phyloP scores from a whole-genome alignment of 2,113 vertebrate genomes.

The Macrotis lagotis region DNA sequence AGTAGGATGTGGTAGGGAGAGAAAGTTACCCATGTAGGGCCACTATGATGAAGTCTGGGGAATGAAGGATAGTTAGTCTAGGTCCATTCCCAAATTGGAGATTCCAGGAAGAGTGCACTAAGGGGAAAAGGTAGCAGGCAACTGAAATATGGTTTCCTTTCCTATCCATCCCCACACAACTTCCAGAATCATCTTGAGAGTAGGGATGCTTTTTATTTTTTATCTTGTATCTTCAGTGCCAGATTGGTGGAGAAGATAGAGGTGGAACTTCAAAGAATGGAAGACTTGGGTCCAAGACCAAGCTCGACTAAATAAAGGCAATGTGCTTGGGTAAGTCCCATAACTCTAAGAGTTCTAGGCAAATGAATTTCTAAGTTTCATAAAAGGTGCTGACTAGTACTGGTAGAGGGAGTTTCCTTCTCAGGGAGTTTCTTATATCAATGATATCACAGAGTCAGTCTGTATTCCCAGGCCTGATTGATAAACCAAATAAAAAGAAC shows the following conservation, averaged over 20 bases:
- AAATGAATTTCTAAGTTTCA: neutral
- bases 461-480: neutral
- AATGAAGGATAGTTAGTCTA: neutral
- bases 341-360: neutral
- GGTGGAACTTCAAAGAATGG: neutral
- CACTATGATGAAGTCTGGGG: neutral
- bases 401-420: neutral
- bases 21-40: neutral
- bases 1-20: neutral
- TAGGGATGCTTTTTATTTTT: neutral
- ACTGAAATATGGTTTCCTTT: neutral
- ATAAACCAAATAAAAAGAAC: neutral
- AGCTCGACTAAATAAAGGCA: neutral
- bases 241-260: neutral
- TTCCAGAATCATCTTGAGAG: neutral
- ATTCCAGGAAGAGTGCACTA: neutral
- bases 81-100: neutral
- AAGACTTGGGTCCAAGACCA: neutral
- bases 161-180: neutral
- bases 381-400: neutral
- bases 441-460: neutral
- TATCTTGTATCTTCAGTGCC: neutral
- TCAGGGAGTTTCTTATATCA: neutral
- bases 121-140: neutral
- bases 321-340: neutral